Conservation (phyloP, 2,888 invertebrate species). For the Acleris laterana region DNA sequence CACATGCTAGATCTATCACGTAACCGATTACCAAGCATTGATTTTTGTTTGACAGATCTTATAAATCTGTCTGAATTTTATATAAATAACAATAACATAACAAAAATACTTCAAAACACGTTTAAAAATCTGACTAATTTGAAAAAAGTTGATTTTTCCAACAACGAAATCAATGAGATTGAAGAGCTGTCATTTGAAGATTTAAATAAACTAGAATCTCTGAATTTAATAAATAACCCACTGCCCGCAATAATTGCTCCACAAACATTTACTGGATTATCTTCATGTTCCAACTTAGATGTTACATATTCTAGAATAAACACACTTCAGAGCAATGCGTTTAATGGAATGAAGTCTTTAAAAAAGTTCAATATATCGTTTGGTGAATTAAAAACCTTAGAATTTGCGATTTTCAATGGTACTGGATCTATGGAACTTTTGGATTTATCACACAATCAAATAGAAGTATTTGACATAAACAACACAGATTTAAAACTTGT, state of each 20-base stretch:
- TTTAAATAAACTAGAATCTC: constrained; percentile 9
- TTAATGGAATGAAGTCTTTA: constrained; percentile 21
- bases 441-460: constrained; percentile 24
- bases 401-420: constrained; percentile 11
- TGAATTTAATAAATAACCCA: constrained; percentile 24
- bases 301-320: constrained; percentile 16
- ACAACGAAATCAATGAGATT: constrained; percentile 14
- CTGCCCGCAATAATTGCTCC: constrained; percentile 11
- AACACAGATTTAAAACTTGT: constrained; percentile 19
- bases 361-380: constrained; percentile 15
- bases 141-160: constrained; percentile 17
- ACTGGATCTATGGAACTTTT: constrained; percentile 21
- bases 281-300: constrained; percentile 13
- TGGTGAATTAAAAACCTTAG: constrained; percentile 11
- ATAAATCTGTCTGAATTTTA: constrained; percentile 17
- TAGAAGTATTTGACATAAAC: constrained; percentile 16
- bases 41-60: constrained; percentile 12
- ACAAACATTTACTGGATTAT: constrained; percentile 15
- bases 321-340: constrained; percentile 16
- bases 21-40: constrained; percentile 19
- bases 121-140: constrained; percentile 1
- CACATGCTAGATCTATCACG: constrained; percentile 21
- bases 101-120: constrained; percentile 11
- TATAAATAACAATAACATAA: constrained; percentile 15
- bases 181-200: constrained; percentile 18